phyloP scores from a whole-genome alignment of 1,140 invertebrate species.

The Heliconius hermathena region DNA sequence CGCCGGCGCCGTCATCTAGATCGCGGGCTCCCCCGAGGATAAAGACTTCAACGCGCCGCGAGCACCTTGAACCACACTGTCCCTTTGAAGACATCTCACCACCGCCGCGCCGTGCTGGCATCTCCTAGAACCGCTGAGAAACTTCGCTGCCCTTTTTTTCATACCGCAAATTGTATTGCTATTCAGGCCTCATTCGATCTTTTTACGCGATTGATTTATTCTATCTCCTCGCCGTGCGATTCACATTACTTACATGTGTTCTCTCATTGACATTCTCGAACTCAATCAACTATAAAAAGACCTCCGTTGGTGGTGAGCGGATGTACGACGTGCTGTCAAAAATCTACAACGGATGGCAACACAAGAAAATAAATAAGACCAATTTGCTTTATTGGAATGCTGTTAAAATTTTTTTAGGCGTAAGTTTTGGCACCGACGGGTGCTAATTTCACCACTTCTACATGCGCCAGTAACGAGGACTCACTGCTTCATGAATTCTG shows the following conservation, averaged over 20 bases:
- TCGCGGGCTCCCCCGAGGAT: constrained; percentile 70
- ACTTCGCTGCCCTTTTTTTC: constrained; percentile 38
- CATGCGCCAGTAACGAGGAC: not conserved
- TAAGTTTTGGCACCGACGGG: constrained; percentile 57
- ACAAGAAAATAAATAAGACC: constrained; percentile 57
- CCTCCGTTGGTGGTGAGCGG: constrained; percentile 31
- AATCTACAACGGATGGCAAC: constrained; percentile 53
- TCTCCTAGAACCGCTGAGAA: constrained; percentile 51
- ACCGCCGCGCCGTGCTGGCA: constrained; percentile 60
- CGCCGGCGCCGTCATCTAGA: constrained; percentile 73
- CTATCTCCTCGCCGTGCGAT: constrained; percentile 32
- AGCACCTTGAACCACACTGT: constrained; percentile 55
- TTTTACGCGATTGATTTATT: constrained; percentile 51
- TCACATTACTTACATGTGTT: constrained; percentile 38
- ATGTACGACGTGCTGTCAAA: constrained; percentile 46
- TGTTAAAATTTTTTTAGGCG: constrained; percentile 53
- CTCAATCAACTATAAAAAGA: constrained; percentile 38
- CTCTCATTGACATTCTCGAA: constrained; percentile 41
- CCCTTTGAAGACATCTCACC: constrained; percentile 66
- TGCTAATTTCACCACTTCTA: constrained; percentile 53
- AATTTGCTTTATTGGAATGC: constrained; percentile 61
- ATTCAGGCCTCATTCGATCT: constrained; percentile 46
- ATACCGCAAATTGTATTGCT: constrained; percentile 48
- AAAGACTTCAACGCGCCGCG: constrained; percentile 68
- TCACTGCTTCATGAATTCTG: constrained; percentile 43